A percentile compares a stretch with the other conserved stretches of the same genome.
phyloP scores from a whole-genome alignment of 2,113 vertebrate species.

The Muntiacus reevesi region DNA sequence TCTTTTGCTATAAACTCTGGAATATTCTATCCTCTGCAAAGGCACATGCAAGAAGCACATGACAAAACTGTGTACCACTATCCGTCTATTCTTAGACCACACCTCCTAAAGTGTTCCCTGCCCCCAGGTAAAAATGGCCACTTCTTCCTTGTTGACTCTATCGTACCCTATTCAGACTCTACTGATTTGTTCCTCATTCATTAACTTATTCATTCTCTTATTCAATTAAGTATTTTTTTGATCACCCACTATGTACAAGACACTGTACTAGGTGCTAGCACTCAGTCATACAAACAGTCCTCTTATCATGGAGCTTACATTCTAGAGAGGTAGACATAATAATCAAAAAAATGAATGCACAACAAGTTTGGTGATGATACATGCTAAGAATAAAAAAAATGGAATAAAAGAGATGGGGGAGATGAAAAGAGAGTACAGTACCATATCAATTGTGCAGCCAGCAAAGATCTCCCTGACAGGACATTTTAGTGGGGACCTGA shows the following conservation, averaged over 20 bases:
- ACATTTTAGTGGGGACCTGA: background rate
- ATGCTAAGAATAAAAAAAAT: constrained; percentile 7
- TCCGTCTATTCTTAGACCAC: background rate
- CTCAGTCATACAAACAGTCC: background rate
- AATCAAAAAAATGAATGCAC: background rate
- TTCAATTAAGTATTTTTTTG: constrained; percentile 6
- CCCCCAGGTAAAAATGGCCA: background rate
- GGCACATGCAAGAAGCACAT: background rate
- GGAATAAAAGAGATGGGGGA: background rate
- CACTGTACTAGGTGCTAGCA: background rate
- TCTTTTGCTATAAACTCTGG: background rate
- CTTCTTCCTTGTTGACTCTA: background rate
- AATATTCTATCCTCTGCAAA: background rate
- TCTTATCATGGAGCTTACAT: background rate
- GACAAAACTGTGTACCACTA: background rate
- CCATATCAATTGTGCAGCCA: background rate
- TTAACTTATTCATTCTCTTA: background rate
- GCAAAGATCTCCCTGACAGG: background rate
- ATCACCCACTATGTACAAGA: background rate
- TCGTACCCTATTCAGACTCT: background rate
- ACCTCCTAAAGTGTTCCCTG: background rate
- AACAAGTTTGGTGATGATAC: background rate
- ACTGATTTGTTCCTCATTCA: background rate
- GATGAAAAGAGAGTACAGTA: background rate
- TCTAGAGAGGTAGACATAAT: background rate